phyloP scores from a whole-genome alignment of 2,797 vertebrate species.

The Novumbra hubbsi region DNA sequence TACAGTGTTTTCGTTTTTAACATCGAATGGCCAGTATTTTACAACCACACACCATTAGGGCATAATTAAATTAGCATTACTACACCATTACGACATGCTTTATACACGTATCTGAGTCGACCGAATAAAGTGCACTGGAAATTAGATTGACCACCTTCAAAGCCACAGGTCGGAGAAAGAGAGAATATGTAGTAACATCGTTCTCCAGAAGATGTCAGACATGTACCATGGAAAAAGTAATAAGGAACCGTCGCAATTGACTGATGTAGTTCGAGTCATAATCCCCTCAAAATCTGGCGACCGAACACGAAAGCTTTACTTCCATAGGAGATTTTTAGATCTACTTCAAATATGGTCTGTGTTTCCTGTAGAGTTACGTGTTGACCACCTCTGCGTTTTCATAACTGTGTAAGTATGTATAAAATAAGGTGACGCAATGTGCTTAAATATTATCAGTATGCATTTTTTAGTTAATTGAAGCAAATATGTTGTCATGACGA shows the following conservation, averaged over 20 bases:
- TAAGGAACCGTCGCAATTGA: background rate
- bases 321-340: too few relatives aligned
- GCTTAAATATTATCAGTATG: too few relatives aligned
- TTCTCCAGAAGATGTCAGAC: slow-evolving; percentile 59
- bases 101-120: background rate
- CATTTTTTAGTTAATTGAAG: too few relatives aligned
- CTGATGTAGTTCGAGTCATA: background rate
- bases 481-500: too few relatives aligned
- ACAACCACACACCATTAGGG: background rate
- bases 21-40: background rate
- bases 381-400: too few relatives aligned
- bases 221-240: background rate
- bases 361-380: too few relatives aligned
- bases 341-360: too few relatives aligned
- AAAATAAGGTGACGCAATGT: too few relatives aligned
- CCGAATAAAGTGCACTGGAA: background rate
- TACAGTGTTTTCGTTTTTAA: background rate
- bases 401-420: too few relatives aligned
- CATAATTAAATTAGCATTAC: too few relatives aligned
- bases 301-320: too few relatives aligned
- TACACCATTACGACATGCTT: background rate
- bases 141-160: slow-evolving; percentile 69
- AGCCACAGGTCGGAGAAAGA: slow-evolving; percentile 1
- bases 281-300: too few relatives aligned
- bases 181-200: background rate